Evolutionary conservation across 2,888 invertebrate species (phyloP).

Genomic region (Coelinius sp.): DNA sequence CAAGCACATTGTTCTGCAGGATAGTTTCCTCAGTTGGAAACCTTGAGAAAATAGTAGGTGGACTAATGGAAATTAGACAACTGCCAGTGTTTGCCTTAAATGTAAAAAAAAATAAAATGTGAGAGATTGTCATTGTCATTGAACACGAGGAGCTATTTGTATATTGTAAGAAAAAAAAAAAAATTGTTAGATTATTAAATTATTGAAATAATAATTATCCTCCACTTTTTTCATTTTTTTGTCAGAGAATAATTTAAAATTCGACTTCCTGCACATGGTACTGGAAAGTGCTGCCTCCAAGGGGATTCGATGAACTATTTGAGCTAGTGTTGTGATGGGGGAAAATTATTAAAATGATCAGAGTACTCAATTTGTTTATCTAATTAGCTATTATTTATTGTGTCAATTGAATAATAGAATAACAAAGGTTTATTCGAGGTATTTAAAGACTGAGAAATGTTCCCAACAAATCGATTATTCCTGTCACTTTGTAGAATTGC

Average conservation of each 20-base stretch:
- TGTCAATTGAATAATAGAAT: neutral
- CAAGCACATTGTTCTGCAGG: constrained; percentile 77
- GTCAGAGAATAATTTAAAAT: too few species aligned
- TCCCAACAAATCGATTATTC: constrained; percentile 37
- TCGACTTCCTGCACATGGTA: too few species aligned
- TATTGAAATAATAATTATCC: neutral
- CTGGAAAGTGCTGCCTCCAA: too few species aligned
- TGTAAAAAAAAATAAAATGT: neutral
- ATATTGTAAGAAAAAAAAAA: neutral
- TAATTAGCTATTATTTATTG: too few species aligned
- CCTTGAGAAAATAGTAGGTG: constrained; percentile 50
- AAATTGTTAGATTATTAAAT: neutral
- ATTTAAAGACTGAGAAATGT: constrained; percentile 36
- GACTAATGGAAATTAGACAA: neutral
- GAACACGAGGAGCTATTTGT: too few species aligned
- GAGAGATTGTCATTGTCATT: neutral
- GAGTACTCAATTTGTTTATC: neutral
- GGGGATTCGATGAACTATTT: too few species aligned
- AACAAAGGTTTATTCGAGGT: neutral
- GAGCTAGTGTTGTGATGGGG: too few species aligned
- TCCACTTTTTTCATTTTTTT: too few species aligned
- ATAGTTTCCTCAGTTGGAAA: constrained; percentile 72
- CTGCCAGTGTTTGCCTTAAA: constrained; percentile 19
- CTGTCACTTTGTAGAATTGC: constrained; percentile 40
- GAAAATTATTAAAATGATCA: neutral